Conservation (phyloP, 2,113 vertebrate genomes). For the Pelvicachromis taeniatus region DNA sequence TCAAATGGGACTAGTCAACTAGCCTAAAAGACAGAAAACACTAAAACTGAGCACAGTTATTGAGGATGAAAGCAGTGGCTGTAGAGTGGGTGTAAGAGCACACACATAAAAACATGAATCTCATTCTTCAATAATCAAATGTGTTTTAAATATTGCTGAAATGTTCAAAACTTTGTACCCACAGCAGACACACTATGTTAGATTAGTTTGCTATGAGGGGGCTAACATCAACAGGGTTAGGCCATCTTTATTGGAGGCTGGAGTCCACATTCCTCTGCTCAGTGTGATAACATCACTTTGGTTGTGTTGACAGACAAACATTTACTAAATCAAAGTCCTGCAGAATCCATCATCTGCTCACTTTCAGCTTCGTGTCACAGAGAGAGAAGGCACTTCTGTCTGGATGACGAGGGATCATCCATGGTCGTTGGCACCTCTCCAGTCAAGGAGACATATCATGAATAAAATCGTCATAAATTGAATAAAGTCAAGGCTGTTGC, state of each 20-base stretch:
- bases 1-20: neutral
- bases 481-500: neutral
- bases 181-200: neutral
- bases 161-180: neutral
- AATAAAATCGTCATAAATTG: neutral
- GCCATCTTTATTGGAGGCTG: neutral
- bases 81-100: neutral
- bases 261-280: neutral
- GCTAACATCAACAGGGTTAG: neutral
- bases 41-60: neutral
- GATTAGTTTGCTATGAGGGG: neutral
- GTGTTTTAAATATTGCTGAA: neutral
- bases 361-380: neutral
- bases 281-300: neutral
- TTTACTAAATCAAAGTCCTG: neutral
- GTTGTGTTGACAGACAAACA: neutral
- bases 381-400: neutral
- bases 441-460: neutral
- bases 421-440: neutral
- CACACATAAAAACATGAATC: neutral
- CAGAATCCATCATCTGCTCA: neutral
- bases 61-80: neutral
- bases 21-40: neutral
- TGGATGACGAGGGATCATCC: neutral
- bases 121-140: neutral